These are phyloP conservation scores for Rambutsinella grinnellia DNA, from an alignment of 2,888 invertebrate genomes.

Conservation along the genomic window DNA sequence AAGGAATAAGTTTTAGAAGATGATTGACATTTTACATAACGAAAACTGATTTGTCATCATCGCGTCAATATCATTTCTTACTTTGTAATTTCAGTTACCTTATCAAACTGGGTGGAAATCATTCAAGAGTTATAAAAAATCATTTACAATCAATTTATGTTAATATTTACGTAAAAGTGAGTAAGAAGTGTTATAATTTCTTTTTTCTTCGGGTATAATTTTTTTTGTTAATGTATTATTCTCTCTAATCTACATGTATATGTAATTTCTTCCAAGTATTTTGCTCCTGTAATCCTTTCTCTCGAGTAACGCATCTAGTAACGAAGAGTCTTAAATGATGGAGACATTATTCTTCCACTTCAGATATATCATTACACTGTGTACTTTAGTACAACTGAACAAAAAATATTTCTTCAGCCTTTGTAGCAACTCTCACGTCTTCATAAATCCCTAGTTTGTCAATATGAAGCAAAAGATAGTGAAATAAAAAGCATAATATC, in stretches of 20 bases:
- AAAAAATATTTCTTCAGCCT: slow-evolving; percentile 28
- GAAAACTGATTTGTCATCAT: not conserved
- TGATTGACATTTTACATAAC: not conserved
- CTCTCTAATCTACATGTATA: slow-evolving; percentile 5
- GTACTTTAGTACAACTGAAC: slow-evolving; percentile 21
- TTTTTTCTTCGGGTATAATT: not conserved
- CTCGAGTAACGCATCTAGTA: slow-evolving; percentile 5
- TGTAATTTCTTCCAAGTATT: not conserved
- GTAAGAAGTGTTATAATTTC: not conserved
- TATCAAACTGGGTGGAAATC: slow-evolving; percentile 15
- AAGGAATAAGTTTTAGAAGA: not conserved
- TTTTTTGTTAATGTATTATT: slow-evolving; percentile 6
- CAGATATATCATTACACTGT: slow-evolving; percentile 4
- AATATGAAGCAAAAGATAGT: slow-evolving; percentile 18
- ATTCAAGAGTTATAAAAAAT: slow-evolving; percentile 6
- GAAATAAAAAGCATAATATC: slow-evolving; percentile 6
- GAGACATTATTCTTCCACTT: slow-evolving; percentile 25
- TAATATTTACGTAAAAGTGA: not conserved
- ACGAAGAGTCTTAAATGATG: not conserved
- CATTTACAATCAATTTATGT: slow-evolving; percentile 25
- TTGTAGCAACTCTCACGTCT: not conserved
- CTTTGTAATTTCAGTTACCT: slow-evolving; percentile 49
- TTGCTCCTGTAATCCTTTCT: slow-evolving; percentile 6
- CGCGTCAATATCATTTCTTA: not conserved
- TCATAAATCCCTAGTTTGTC: slow-evolving; percentile 10